A percentile compares a stretch with the other conserved stretches of the same genome.
These are phyloP conservation scores for Hyles lineata DNA, from an alignment of 2,888 invertebrate species.

Conservation along the genomic window DNA sequence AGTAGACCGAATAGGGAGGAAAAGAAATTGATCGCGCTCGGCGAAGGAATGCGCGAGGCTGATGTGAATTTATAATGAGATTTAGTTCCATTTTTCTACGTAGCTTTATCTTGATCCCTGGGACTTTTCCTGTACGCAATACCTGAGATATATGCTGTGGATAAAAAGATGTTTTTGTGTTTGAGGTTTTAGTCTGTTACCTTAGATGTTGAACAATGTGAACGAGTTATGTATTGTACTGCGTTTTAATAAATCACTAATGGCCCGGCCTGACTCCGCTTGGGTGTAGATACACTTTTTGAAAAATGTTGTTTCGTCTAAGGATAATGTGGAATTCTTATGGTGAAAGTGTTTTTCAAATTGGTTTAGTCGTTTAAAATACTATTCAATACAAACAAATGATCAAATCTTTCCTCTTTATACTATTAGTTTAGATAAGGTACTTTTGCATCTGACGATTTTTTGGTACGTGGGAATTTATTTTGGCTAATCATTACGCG, in stretches of 20 bases:
- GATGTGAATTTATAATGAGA: constrained; percentile 20
- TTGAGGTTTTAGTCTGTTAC: not conserved
- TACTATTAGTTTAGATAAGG: too few relatives aligned
- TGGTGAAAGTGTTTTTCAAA: too few relatives aligned
- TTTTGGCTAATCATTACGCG: too few relatives aligned
- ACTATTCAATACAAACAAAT: too few relatives aligned
- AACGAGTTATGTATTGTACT: not conserved
- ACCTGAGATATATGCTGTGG: not conserved
- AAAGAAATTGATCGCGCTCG: constrained; percentile 21
- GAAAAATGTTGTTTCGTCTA: too few relatives aligned
- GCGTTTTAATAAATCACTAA: not conserved
- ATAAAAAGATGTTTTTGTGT: not conserved
- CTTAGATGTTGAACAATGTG: not conserved
- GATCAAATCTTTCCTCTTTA: too few relatives aligned
- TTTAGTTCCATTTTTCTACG: constrained; percentile 15
- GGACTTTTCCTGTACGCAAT: not conserved
- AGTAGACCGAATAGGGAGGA: constrained; percentile 22
- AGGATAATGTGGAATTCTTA: too few relatives aligned
- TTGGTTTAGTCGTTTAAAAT: too few relatives aligned
- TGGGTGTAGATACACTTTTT: too few relatives aligned
- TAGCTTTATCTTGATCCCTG: constrained; percentile 1
- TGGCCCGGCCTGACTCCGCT: too few relatives aligned
- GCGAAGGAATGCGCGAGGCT: not conserved
- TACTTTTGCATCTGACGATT: too few relatives aligned
- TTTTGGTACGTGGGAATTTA: too few relatives aligned